These are phyloP conservation scores for Abrostola tripartita DNA, from an alignment of 2,888 invertebrate genomes.

Conservation along the genomic window DNA sequence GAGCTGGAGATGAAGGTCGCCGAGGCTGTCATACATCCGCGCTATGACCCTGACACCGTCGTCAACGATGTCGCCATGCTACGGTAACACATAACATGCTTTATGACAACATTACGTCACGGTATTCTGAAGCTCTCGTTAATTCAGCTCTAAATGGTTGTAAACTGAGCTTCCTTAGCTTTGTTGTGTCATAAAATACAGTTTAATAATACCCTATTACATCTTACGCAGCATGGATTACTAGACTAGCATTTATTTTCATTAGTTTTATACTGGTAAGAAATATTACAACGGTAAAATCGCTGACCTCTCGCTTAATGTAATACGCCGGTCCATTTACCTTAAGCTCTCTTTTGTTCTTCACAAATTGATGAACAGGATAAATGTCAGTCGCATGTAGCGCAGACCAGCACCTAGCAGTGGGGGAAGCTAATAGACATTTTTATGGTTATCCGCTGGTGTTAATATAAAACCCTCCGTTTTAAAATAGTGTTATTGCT, in stretches of 20 bases:
- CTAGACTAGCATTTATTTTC: slow-evolving; percentile 11
- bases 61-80: slow-evolving; percentile 97
- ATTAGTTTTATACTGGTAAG: slow-evolving; percentile 4
- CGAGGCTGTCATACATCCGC: slow-evolving; percentile 93
- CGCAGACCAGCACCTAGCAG: background rate
- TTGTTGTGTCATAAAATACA: slow-evolving; percentile 10
- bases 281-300: background rate
- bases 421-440: background rate
- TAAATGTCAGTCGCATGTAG: background rate
- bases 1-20: slow-evolving; percentile 93
- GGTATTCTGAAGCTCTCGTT: slow-evolving; percentile 19
- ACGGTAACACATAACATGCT: slow-evolving; percentile 77
- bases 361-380: slow-evolving; percentile 5
- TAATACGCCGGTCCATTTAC: slow-evolving; percentile 10
- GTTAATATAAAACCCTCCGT: background rate
- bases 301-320: slow-evolving; percentile 14
- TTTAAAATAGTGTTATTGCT: too few species aligned
- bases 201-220: slow-evolving; percentile 11
- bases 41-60: slow-evolving; percentile 95
- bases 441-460: background rate
- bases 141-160: slow-evolving; percentile 32
- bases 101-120: slow-evolving; percentile 30
- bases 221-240: slow-evolving; percentile 5
- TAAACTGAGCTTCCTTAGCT: slow-evolving; percentile 20
- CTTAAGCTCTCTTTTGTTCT: slow-evolving; percentile 8